Evolutionary conservation across 1,140 invertebrate genomes (phyloP).

Genomic region (Eurosta solidaginis): DNA sequence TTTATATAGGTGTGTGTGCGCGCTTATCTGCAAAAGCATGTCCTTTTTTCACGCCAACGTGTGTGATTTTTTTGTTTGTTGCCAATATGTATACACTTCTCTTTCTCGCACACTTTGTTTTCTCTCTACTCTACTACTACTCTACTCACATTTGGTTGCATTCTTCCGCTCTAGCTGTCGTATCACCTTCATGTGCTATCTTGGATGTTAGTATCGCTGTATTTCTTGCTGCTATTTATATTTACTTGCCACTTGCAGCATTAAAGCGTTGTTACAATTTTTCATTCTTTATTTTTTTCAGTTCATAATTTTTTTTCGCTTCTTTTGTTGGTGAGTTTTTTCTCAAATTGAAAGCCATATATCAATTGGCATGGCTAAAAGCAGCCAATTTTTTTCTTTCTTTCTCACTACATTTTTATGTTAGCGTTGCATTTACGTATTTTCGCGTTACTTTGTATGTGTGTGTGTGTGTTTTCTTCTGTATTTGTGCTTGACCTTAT

Average conservation of each 20-base stretch:
- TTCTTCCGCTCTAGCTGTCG: background rate
- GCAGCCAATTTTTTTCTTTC: constrained; percentile 19
- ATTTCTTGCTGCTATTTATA: background rate
- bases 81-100: constrained; percentile 5
- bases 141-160: background rate
- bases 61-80: no score
- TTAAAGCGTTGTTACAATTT: background rate
- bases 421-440: background rate
- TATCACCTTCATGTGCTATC: background rate
- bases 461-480: background rate
- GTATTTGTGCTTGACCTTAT: background rate
- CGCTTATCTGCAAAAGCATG: constrained; percentile 4
- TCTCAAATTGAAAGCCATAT: constrained; percentile 59
- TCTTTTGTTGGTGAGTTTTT: background rate
- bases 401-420: background rate
- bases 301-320: background rate
- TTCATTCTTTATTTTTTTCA: background rate
- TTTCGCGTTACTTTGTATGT: background rate
- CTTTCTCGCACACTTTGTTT: background rate
- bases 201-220: background rate
- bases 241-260: background rate
- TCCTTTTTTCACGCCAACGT: constrained; percentile 2
- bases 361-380: constrained; percentile 53
- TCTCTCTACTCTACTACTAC: no score
- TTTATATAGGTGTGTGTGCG: background rate